These are phyloP conservation scores for Lepus americanus DNA, from an alignment of 2,113 vertebrate genomes.

Conservation along the genomic window DNA sequence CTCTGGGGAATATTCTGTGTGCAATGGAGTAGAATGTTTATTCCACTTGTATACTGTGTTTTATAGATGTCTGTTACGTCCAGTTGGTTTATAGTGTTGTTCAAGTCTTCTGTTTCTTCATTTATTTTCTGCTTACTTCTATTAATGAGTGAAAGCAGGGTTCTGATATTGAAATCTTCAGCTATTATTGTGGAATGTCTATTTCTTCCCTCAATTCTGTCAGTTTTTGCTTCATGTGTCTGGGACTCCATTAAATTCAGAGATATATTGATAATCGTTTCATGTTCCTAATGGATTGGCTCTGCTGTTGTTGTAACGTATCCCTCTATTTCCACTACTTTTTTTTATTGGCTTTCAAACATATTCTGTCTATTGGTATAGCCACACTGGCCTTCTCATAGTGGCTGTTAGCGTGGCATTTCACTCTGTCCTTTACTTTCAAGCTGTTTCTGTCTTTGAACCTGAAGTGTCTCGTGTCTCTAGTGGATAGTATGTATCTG, in stretches of 20 bases:
- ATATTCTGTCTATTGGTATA: background rate
- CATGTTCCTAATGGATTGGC: background rate
- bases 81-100: background rate
- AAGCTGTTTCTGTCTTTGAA: conserved; percentile 11
- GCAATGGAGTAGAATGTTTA: background rate
- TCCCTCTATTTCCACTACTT: background rate
- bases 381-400: background rate
- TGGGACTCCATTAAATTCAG: background rate
- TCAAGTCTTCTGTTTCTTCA: background rate
- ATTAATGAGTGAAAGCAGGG: background rate
- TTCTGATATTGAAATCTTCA: background rate
- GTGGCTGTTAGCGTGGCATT: background rate
- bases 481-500: background rate
- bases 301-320: background rate
- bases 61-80: background rate
- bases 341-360: background rate
- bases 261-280: background rate
- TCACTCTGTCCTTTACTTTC: background rate
- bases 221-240: background rate
- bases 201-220: background rate
- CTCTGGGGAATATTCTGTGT: background rate
- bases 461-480: background rate
- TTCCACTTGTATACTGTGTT: background rate
- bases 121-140: background rate
- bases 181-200: background rate